Evolutionary conservation across 1,140 invertebrate species (phyloP).

Genomic region (Bombus fervidus): DNA sequence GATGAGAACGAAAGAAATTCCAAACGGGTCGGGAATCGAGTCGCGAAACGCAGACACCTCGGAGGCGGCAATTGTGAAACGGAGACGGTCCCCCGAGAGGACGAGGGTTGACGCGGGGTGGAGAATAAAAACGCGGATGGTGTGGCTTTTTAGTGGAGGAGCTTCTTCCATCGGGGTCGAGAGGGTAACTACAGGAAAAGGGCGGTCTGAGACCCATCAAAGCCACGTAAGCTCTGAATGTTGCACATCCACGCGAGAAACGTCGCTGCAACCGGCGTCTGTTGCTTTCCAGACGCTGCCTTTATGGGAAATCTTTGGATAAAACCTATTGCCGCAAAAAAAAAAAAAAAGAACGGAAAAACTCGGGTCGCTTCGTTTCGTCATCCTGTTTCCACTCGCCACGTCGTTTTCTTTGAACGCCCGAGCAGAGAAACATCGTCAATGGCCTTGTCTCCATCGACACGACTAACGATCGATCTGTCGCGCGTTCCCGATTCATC

Average conservation of each 20-base stretch:
- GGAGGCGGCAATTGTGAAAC: slow-evolving; percentile 12
- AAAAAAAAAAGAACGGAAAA: background rate
- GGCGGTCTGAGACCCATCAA: slow-evolving; percentile 78
- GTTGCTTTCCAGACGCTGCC: slow-evolving; percentile 69
- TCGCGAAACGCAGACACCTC: slow-evolving; percentile 23
- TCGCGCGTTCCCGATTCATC: background rate
- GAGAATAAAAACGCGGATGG: slow-evolving; percentile 60
- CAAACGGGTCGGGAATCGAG: slow-evolving; percentile 1
- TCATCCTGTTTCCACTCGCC: no score
- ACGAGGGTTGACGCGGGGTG: background rate
- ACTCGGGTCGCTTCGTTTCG: background rate
- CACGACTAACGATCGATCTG: background rate
- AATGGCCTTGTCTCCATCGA: no score
- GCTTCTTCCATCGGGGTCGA: slow-evolving; percentile 49
- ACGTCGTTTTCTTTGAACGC: no score
- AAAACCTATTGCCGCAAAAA: slow-evolving; percentile 38
- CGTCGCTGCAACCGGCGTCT: slow-evolving; percentile 62
- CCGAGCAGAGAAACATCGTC: no score
- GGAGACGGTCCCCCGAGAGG: slow-evolving; percentile 37
- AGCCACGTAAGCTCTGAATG: slow-evolving; percentile 75
- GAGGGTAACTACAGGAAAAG: slow-evolving; percentile 74
- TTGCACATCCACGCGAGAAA: slow-evolving; percentile 66
- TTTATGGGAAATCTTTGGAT: slow-evolving; percentile 61
- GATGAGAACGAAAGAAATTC: background rate
- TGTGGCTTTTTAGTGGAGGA: slow-evolving; percentile 62